Evolutionary conservation across 2,797 vertebrate species (phyloP).

Genomic region (Neomorphus geoffroyi): DNA sequence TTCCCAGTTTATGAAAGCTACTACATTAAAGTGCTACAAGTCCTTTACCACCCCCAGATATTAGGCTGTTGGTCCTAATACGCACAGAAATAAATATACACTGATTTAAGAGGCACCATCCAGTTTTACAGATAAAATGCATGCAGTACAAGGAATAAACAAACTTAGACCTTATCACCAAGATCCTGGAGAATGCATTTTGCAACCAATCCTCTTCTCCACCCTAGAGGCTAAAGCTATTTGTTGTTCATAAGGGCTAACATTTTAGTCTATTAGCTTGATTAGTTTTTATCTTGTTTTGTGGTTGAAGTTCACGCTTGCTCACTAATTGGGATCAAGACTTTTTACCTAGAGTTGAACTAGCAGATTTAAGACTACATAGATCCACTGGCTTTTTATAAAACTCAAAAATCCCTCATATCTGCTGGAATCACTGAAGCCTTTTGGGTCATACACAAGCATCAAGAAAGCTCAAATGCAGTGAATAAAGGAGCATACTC

Average conservation of each 20-base stretch:
- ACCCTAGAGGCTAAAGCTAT: conserved; percentile 45
- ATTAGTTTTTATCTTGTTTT: conserved; percentile 15
- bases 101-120: conserved; percentile 61
- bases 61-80: conserved; percentile 65
- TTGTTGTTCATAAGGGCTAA: not conserved
- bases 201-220: conserved; percentile 14
- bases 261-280: conserved; percentile 4
- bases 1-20: conserved; percentile 62
- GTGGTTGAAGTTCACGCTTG: conserved; percentile 19
- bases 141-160: conserved; percentile 51
- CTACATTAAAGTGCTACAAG: conserved; percentile 75
- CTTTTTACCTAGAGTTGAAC: not conserved
- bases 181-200: conserved; percentile 41
- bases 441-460: conserved; percentile 49
- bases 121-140: conserved; percentile 66
- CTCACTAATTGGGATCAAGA: conserved; percentile 7
- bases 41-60: conserved; percentile 58
- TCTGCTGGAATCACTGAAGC: not conserved
- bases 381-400: not conserved
- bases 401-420: not conserved
- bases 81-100: conserved; percentile 54
- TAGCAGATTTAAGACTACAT: not conserved
- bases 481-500: not conserved
- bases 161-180: not conserved
- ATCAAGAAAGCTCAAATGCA: conserved; percentile 37